Evolutionary conservation across 2,888 invertebrate genomes (phyloP).

Genomic region (Zhuqinia jingwanae): DNA sequence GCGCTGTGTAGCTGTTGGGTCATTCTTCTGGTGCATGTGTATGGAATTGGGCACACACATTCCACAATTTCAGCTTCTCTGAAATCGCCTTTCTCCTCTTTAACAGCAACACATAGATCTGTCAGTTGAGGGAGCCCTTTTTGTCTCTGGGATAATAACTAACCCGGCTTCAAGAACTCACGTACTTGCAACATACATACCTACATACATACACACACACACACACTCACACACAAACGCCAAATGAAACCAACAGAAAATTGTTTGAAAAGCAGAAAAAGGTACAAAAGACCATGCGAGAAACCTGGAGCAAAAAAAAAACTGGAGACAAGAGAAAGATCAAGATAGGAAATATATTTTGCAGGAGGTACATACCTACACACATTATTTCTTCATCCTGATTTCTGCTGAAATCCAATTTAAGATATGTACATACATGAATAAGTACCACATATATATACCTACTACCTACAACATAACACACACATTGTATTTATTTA

Average conservation of each 20-base stretch:
- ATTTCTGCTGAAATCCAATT: slow-evolving; percentile 19
- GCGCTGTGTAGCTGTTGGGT: slow-evolving; percentile 21
- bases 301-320: background rate
- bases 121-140: slow-evolving; percentile 49
- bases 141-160: slow-evolving; percentile 5
- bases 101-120: slow-evolving; percentile 64
- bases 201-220: background rate
- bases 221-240: too few relatives aligned
- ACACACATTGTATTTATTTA: background rate
- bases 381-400: slow-evolving; percentile 34
- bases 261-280: slow-evolving; percentile 31
- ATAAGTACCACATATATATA: background rate
- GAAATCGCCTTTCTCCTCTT: slow-evolving; percentile 56
- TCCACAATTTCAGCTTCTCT: background rate
- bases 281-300: background rate
- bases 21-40: slow-evolving; percentile 34
- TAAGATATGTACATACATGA: background rate
- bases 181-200: slow-evolving; percentile 28
- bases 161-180: slow-evolving; percentile 20
- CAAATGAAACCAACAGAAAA: background rate
- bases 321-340: slow-evolving; percentile 31
- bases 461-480: background rate
- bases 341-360: slow-evolving; percentile 29
- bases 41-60: background rate
- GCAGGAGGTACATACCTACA: slow-evolving; percentile 10